Conservation (phyloP, 1,140 invertebrate species). For the Nasonia vitripennis region DNA sequence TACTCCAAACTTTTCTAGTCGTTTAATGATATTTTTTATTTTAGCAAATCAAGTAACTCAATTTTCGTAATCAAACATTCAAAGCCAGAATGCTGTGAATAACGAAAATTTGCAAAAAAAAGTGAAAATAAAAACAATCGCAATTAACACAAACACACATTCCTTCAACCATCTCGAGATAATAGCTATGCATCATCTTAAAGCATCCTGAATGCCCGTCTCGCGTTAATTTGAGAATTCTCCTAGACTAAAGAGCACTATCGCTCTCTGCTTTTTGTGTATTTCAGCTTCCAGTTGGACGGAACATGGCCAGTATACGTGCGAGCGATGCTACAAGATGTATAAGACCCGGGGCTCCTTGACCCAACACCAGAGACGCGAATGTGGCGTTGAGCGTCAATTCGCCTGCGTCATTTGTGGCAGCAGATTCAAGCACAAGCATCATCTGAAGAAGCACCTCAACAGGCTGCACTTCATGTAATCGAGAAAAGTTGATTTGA, state of each 20-base stretch:
- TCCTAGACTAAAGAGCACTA: background rate
- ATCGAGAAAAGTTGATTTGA: background rate
- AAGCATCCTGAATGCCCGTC: background rate
- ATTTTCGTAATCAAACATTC: background rate
- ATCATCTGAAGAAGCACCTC: constrained; percentile 53
- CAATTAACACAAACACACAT: constrained; percentile 1
- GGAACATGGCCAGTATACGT: constrained; percentile 59
- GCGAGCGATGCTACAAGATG: constrained; percentile 74
- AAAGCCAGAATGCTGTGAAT: no score
- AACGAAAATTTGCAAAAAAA: background rate
- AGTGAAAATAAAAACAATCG: background rate
- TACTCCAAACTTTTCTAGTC: background rate
- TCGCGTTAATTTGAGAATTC: background rate
- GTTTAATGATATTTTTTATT: background rate
- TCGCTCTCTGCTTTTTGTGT: constrained; percentile 1
- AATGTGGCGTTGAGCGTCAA: constrained; percentile 58
- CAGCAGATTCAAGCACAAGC: constrained; percentile 54
- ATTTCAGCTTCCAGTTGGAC: constrained; percentile 30
- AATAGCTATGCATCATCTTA: constrained; percentile 1
- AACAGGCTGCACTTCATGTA: constrained; percentile 36
- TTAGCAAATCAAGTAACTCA: background rate
- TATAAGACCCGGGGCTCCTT: constrained; percentile 75
- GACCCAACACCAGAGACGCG: constrained; percentile 63
- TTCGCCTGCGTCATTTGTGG: constrained; percentile 64
- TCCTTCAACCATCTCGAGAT: background rate